Evolutionary conservation across 2,888 invertebrate species (phyloP), one percentile per base, ranked within the genome.

Genomic region (Agrotis segetum): DNA sequence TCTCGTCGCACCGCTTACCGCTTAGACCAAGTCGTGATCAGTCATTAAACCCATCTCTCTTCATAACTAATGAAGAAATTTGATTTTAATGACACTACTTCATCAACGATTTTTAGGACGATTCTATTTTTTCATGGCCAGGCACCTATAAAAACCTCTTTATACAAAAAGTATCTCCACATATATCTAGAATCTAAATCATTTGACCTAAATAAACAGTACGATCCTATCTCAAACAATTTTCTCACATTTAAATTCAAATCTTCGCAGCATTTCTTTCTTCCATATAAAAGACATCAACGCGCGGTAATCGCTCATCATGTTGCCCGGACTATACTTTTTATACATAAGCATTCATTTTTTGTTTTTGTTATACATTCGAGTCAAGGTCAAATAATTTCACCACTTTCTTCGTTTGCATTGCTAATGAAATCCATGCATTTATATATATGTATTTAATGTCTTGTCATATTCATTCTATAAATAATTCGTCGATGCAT

Each of bases 261-360:
- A 65, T 67, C 60, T 40, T 24, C 11, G 5, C 24, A 52, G 29
- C 67, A 29, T 60, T 46, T 69, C 34, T 40, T 56, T 67, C 61
- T 67, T 61, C 65, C 63, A 77, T 88, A 81, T 72, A 88, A 90
- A 91, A 90, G 91, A 91, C 86, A 86, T 90, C 88, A 90, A 91
- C 90, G 91, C 81, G 79, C 74, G 67, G 64, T 66, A 67, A 64
- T 24, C 71, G 59, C 29, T 59, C 19, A 29, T 67, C 65, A 55
- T 79, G 74, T 81, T 61, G 47, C 50, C 58, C 52, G 49, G 17
- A 56, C 65, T 50, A 65, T 72, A 72, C 76, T 52, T 74, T 64
- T 56, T 47, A 67, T 71, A 75, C 78, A 55, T 71, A 63, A 49
- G 55, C 58, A 62, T 62, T 44, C 40, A 49, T 63, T 77, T 73